A percentile compares a stretch with the other conserved stretches of the same genome.
phyloP scores from a whole-genome alignment of 2,888 invertebrate species.

The Muscina levida region DNA sequence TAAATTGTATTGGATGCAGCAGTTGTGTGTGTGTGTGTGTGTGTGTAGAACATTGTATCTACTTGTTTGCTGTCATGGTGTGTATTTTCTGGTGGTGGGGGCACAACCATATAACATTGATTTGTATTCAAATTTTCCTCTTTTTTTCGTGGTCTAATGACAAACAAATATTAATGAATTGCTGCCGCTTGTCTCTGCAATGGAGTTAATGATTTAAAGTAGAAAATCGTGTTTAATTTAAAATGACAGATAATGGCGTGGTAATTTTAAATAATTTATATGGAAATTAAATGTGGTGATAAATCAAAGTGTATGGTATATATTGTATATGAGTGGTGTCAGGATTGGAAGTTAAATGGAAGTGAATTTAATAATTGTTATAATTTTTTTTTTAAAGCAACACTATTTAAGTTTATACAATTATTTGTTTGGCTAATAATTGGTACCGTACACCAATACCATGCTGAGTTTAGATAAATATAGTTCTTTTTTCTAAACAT shows the following conservation, averaged over 20 bases:
- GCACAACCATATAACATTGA: conserved; percentile 55
- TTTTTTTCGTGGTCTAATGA: not conserved
- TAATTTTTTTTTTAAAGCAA: no score
- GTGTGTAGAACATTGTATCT: no score
- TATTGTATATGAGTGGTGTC: no score
- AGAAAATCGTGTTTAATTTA: not conserved
- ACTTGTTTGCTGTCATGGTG: not conserved
- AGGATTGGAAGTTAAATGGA: no score
- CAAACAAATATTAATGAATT: conserved; percentile 37
- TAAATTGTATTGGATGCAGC: conserved; percentile 19
- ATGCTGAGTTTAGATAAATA: no score
- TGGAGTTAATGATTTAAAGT: not conserved
- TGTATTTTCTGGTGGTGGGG: conserved; percentile 39
- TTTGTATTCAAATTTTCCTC: conserved; percentile 44
- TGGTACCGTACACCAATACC: no score
- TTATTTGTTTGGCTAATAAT: no score
- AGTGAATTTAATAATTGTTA: no score
- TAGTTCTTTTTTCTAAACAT: no score
- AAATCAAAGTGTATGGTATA: no score
- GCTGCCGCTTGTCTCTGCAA: not conserved
- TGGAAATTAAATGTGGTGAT: not conserved
- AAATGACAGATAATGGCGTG: not conserved
- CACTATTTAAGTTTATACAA: no score
- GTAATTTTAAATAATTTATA: not conserved
- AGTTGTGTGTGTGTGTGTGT: not conserved